Evolutionary conservation across 2,113 vertebrate genomes (phyloP).

Genomic region (Channa argus): DNA sequence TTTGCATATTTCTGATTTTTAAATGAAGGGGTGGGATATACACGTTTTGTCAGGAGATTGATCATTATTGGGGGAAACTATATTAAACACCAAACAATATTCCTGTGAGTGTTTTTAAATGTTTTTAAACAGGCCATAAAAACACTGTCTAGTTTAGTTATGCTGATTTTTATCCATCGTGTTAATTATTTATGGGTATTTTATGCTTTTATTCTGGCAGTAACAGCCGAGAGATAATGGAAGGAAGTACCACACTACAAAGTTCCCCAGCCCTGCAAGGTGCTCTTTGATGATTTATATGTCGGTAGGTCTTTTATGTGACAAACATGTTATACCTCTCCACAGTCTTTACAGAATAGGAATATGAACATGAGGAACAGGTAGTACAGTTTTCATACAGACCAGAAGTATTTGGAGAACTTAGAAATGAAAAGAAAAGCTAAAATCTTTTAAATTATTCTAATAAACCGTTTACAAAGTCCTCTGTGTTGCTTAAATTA

Average conservation of each 20-base stretch:
- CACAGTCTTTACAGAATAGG: neutral
- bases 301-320: conserved; percentile 2
- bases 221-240: neutral
- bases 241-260: too few species aligned
- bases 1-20: too few species aligned
- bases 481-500: conserved; percentile 1
- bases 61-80: neutral
- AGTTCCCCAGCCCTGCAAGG: neutral
- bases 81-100: too few species aligned
- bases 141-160: too few species aligned
- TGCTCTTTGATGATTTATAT: neutral
- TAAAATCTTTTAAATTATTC: neutral
- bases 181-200: neutral
- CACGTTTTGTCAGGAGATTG: neutral
- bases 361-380: neutral
- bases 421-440: neutral
- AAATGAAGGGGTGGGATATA: too few species aligned
- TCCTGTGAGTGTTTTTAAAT: too few species aligned
- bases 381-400: neutral
- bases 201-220: conserved; percentile 13
- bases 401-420: neutral
- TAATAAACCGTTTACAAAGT: too few species aligned
- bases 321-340: neutral
- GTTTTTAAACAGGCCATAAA: too few species aligned
- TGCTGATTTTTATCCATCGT: neutral